A percentile compares a stretch with the other conserved stretches of the same genome.
Conservation (phyloP, 2,113 vertebrate genomes). For the Megalops atlanticus region DNA sequence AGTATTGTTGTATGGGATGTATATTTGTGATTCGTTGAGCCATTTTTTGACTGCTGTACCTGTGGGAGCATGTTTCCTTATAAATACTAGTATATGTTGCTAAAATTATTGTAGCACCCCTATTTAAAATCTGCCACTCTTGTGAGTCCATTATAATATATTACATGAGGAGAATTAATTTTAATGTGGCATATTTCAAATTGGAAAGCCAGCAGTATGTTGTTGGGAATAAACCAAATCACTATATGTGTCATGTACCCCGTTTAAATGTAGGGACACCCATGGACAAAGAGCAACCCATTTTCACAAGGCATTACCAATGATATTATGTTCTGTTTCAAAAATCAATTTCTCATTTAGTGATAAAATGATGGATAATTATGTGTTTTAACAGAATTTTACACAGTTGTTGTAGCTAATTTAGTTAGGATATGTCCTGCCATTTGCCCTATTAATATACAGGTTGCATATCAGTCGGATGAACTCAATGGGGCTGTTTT, state of each 20-base stretch:
- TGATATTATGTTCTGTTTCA: not conserved
- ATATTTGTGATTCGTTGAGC: conserved; percentile 52
- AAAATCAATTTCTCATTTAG: not conserved
- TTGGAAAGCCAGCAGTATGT: conserved; percentile 10
- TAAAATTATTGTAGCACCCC: conserved; percentile 38
- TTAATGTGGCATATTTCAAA: conserved; percentile 33
- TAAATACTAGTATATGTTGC: conserved; percentile 58
- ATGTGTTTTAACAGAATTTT: conserved; percentile 29
- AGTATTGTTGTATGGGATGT: conserved; percentile 43
- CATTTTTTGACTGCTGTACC: conserved; percentile 58
- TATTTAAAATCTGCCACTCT: conserved; percentile 40
- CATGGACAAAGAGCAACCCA: not conserved
- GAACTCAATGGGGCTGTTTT: conserved; percentile 20
- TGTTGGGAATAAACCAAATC: conserved; percentile 10
- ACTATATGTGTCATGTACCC: not conserved
- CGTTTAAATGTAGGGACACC: not conserved
- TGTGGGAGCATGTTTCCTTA: conserved; percentile 68
- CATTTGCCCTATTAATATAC: conserved; percentile 33
- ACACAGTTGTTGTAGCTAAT: conserved; percentile 10
- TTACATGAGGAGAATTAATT: conserved; percentile 24
- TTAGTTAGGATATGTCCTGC: conserved; percentile 25
- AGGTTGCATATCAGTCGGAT: conserved; percentile 58
- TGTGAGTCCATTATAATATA: not conserved
- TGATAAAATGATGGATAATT: not conserved
- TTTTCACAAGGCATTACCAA: not conserved